Conservation (phyloP, 2,113 vertebrate genomes). For the Amia ocellicauda region DNA sequence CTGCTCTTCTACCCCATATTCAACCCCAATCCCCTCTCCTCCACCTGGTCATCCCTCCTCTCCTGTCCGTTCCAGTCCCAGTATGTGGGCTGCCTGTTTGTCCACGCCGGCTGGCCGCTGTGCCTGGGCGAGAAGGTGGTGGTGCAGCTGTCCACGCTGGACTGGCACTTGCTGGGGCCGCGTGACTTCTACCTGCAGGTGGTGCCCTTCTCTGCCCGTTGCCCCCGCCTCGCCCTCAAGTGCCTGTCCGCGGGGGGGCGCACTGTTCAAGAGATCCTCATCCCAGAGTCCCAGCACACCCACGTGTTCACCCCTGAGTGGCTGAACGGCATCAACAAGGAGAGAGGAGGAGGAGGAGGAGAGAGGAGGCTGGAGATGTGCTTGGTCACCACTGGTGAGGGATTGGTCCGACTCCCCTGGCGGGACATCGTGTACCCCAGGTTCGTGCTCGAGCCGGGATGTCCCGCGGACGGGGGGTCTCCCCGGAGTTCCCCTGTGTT, state of each 20-base stretch:
- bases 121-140: slow-evolving; percentile 78
- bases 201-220: slow-evolving; percentile 79
- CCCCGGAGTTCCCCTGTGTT: slow-evolving; percentile 16
- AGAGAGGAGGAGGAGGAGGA: slow-evolving; percentile 74
- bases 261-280: slow-evolving; percentile 77
- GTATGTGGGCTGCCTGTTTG: slow-evolving; percentile 84
- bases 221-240: slow-evolving; percentile 80
- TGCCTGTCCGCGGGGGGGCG: slow-evolving; percentile 80
- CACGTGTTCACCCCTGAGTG: slow-evolving; percentile 86
- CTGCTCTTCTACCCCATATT: background rate
- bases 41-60: background rate
- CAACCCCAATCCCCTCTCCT: background rate
- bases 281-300: slow-evolving; percentile 76
- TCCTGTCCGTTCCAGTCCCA: slow-evolving; percentile 65
- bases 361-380: slow-evolving; percentile 72
- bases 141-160: slow-evolving; percentile 81
- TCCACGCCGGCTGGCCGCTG: slow-evolving; percentile 87
- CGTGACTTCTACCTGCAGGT: slow-evolving; percentile 92
- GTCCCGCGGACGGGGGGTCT: slow-evolving; percentile 17
- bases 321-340: slow-evolving; percentile 86
- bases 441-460: slow-evolving; percentile 70
- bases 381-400: slow-evolving; percentile 77
- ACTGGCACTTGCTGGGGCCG: slow-evolving; percentile 80
- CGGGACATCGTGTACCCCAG: slow-evolving; percentile 82
- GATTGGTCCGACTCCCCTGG: slow-evolving; percentile 80